Base-by-base conservation (phyloP, 2,888 invertebrate genomes). In the Caenorhabditis macrosperma region DNA sequence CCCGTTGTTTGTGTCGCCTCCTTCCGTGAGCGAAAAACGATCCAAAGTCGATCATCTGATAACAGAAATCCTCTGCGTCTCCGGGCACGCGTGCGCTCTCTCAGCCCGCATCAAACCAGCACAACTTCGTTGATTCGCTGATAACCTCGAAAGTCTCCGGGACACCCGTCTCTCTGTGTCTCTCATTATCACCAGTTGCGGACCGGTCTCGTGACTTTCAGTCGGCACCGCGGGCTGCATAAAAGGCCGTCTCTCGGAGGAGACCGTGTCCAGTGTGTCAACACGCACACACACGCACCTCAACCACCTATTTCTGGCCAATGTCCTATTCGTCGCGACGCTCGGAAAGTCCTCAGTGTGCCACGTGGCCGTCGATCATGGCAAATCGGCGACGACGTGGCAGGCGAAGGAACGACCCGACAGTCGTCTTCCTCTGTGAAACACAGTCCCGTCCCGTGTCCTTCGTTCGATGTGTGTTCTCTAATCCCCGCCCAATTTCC, bases 321-420 rank as follows among this genome's bases (percentile, higher is more conserved):
- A 55, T 71, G 26, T 64, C 38, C 63, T 72, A 72, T 72, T 72
- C 72, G 57, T 48, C 35, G 57, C 48, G 57, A 64, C 63, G 3
- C 38, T n/a, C 54, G 55, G 63, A 63, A 64, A 48, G 63, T 38
- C 72, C 72, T 57, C 64, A 54, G 63, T 55, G 48, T 72, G 55
- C 72, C 72, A 72, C 63, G 63, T 72, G 72, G 57, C 63, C 63
- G 44, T 50, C 72, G 72, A 72, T 72, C 72, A 72, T 72, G 72
- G 72, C 72, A 72, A 72, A 72, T 72, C 72, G 72, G 44, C 38
- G 55, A 48, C 28, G 63, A 72, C 54, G 72, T 28, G 57, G 55
- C 46, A 55, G 63, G 63, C 63, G 55, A 46, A 57, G 63, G 72
- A 54, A 72, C 44, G 44, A 41, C 63, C 57, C 35, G 30, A 20